Percentiles rank a stretch among this genome's conserved stretches.
Conservation (phyloP, 2,797 vertebrate genomes). For the Coendou prehensilis region DNA sequence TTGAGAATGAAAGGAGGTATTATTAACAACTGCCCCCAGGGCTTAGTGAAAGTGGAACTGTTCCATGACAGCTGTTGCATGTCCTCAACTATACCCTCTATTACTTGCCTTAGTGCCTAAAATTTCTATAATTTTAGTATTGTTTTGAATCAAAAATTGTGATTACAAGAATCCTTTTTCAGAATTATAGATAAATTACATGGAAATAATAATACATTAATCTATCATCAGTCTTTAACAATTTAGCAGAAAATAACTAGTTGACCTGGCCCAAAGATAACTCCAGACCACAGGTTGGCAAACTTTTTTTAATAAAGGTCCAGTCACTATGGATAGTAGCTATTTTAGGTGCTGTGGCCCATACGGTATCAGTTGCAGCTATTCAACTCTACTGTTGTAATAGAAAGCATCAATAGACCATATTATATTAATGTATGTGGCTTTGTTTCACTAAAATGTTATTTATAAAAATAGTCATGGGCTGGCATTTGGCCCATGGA, state of each 20-base stretch:
- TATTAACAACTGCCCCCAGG: background rate
- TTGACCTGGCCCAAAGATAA: background rate
- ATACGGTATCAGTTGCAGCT: background rate
- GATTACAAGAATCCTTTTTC: constrained; percentile 24
- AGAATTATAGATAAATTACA: background rate
- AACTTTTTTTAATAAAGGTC: background rate
- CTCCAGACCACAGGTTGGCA: background rate
- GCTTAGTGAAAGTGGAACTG: background rate
- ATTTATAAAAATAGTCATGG: background rate
- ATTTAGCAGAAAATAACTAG: background rate
- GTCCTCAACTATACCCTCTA: background rate
- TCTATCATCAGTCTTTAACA: background rate
- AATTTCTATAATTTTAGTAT: background rate
- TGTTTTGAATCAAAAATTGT: constrained; percentile 1
- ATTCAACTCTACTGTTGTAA: background rate
- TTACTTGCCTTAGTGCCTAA: background rate
- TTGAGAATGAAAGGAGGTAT: background rate
- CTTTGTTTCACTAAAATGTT: background rate
- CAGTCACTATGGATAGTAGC: background rate
- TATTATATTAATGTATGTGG: background rate
- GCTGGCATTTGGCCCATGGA: background rate
- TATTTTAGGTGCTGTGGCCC: background rate
- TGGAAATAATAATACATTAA: background rate
- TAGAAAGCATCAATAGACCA: background rate
- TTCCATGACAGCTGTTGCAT: background rate